Evolutionary conservation across 2,888 invertebrate species (phyloP).

Genomic region (Cryptocephalus primarius): DNA sequence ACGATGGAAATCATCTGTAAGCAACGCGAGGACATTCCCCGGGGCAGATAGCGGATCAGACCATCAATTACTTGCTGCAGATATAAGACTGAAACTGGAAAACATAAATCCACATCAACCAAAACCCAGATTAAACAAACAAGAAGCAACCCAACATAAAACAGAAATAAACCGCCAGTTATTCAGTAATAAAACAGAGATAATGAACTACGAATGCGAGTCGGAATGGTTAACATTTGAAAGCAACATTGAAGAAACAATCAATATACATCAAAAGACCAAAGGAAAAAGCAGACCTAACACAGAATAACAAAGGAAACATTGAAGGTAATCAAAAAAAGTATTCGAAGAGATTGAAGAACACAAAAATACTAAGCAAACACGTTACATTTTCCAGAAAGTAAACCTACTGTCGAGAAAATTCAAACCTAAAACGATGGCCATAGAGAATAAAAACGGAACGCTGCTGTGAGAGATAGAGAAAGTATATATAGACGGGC

Average conservation of each 20-base stretch:
- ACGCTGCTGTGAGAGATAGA: no score
- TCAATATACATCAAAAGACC: background rate
- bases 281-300: no score
- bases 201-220: background rate
- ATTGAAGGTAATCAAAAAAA: no score
- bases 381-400: no score
- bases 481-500: background rate
- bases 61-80: background rate
- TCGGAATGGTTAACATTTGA: background rate
- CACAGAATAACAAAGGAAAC: no score
- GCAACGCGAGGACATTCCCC: background rate
- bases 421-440: no score
- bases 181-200: background rate
- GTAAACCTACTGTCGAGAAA: background rate
- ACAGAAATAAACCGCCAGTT: background rate
- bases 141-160: background rate
- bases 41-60: background rate
- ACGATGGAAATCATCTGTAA: background rate
- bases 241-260: background rate
- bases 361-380: background rate
- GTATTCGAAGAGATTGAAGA: no score
- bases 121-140: background rate
- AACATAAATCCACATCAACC: background rate
- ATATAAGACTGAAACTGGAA: background rate
- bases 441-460: no score